A percentile compares a stretch with the other conserved stretches of the same genome.
Conservation (phyloP, 2,797 vertebrate genomes). For the Sciurus carolinensis region DNA sequence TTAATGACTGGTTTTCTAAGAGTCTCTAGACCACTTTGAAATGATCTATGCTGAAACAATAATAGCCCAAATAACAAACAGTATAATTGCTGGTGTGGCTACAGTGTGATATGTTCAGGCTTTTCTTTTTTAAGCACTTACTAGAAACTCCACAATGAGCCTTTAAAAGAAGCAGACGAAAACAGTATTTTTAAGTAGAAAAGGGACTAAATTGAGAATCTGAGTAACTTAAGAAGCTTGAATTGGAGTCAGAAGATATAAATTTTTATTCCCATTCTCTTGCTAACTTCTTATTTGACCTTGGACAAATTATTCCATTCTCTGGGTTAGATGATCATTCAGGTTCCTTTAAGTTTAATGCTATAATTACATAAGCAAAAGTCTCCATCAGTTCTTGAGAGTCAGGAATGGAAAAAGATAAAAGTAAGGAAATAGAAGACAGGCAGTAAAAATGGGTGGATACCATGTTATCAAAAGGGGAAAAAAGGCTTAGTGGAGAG, state of each 20-base stretch:
- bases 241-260: conserved; percentile 12
- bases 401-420: neutral
- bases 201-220: conserved; percentile 45
- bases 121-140: conserved; percentile 29
- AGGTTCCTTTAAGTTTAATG: conserved; percentile 25
- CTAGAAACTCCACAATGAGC: neutral
- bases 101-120: neutral
- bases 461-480: neutral
- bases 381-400: neutral
- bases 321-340: conserved; percentile 28
- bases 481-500: neutral
- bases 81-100: neutral
- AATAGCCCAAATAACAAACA: conserved; percentile 40
- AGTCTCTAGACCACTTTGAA: conserved; percentile 56
- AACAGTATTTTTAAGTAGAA: conserved; percentile 29
- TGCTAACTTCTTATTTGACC: conserved; percentile 14
- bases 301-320: neutral
- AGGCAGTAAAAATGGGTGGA: neutral
- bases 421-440: conserved; percentile 34
- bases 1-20: conserved; percentile 1
- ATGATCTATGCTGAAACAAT: conserved; percentile 50
- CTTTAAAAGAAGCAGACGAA: conserved; percentile 46
- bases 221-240: conserved; percentile 3
- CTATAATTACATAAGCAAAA: conserved; percentile 25
- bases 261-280: conserved; percentile 15